Base-by-base conservation (phyloP, 2,888 invertebrate species). In the Xestia c-nigrum region DNA sequence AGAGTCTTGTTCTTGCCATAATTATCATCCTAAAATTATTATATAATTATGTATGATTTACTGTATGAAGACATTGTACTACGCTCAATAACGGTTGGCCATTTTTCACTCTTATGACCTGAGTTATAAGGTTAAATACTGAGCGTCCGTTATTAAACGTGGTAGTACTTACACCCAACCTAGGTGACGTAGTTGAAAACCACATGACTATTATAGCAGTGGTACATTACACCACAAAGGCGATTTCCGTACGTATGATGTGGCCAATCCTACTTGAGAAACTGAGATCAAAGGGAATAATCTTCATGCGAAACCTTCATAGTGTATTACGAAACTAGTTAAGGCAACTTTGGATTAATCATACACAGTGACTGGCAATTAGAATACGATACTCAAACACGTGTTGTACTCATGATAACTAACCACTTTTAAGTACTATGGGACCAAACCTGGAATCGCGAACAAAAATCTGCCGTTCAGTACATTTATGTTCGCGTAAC, bases 261-360 rank as follows among this genome's bases (percentile, higher is more conserved):
- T 72, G 77, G 63, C 50, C 43, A 50, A n/a, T 16, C 24, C 16
- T 40, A 21, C 43, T 66, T 40, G 19, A 19, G 38, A 61, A 12
- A 1, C 14, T 19, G 47, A 47, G 61, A 67, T 81, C 61, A 81
- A 74, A 75, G 61, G 38, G 61, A 61, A 67, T 66, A 66, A 40
- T 46, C 6, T 38, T n/a, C 46, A 0, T 38, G 19, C n/a, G 7
- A 38, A 14, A 57, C n/a, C 7, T 24, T 55, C 59, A 50, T 65
- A 38, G n/a, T 52, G 0, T 70, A 40, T 70, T 24, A 52, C 16
- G 43, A 14, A 57, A 38, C 24, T 46, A 64, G 31, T 68, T 64
- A 50, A 5, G n/a, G 46, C 19, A 57, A 52, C 3, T 14, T 7
- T 3, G 2, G 24, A 38, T 52, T 31, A 57, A 10, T 14, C 19